Evolutionary conservation across 2,797 vertebrate genomes (phyloP), one percentile per base, ranked within the genome.

Genomic region (Australoheros facetus): DNA sequence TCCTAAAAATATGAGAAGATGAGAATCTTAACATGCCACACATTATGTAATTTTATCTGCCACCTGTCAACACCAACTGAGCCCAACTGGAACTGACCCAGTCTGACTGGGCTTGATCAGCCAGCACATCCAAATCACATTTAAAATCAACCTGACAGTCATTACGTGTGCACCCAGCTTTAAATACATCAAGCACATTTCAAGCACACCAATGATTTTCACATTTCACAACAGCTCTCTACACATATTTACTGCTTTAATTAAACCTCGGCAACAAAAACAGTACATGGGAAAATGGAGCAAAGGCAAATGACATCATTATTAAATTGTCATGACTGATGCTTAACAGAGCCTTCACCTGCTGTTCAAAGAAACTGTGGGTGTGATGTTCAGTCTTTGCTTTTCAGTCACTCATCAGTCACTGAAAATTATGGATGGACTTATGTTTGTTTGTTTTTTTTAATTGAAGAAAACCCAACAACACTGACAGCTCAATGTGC

Each of bases 371-470:
- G 1, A 48, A 48, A 69, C 16, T 69, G 62, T 28, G 62, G 42
- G 62, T 28, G 62, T 66, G 62, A 66, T 19, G 14, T 48, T 51
- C 16, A 51, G 42, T 13, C 42, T 30, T 30, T 51, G 16, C 48
- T 69, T 51, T 42, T 69, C 42, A 69, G 42, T n/a, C 62, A 19
- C 9, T 66, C 42, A 48, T 69, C 62, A 69, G 62, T 69, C 26
- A 51, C 42, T 51, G 42, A 69, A 23, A n/a, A 51, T 69, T 17
- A 51, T n/a, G 48, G 42, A 39, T 16, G 0, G 17, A 69, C 28
- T 13, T 66, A 11, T 45, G 45, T 69, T 69, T 69, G 62, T 66
- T 66, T 66, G 60, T 14, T 69, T 69, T 69, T 42, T 17, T 51
- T 48, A 66, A 66, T 30, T 66, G 62, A 42, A 48, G 42, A 13